Base-by-base conservation (phyloP, 2,797 vertebrate species). In the Dipus sagitta region DNA sequence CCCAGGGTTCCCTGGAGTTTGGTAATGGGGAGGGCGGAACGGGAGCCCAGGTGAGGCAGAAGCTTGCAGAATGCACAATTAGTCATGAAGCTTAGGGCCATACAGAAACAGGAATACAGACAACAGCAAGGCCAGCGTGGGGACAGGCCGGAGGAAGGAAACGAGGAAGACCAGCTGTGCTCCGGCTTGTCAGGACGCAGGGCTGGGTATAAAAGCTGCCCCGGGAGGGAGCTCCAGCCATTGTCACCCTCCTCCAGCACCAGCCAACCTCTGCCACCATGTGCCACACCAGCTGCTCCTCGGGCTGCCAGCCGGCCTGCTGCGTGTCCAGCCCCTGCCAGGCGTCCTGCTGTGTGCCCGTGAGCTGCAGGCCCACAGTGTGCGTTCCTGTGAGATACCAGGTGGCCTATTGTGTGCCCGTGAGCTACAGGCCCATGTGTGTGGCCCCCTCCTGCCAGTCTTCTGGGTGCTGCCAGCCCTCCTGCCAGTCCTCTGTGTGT, bases 241-340 rank as follows among this genome's bases (percentile, higher is more conserved):
- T 30, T 9, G 0, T 38, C 54, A 60, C 21, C 54, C 21, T 58
- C 64, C 18, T 58, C 26, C 42, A 76, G 17, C 13, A 67, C 71
- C 38, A 82, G 13, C 21, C 80, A 47, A 1, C 74, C 26, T 75
- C 26, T 75, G 28, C 58, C 17, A 34, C 13, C 75, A 90, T 93
- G 92, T 90, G 87, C 18, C 21, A 93, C 23, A 74, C 67, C 68
- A 74, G 81, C 92, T 86, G 81, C 75, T 80, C 75, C 52, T 60
- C 71, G 2, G 92, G 47, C 74, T 93, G 23, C 90, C 79, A 72
- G 28, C 28, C 75, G 0, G 6, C 79, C 38, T 65, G 9, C 78
- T 83, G 78, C 0, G 1, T 52, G 38, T 12, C 81, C 38, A 76
- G 11, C 17, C 20, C 38, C 34, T 42, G 34, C 62, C 79, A 81